Percentiles rank a stretch among this genome's conserved stretches.
phyloP scores from a whole-genome alignment of 2,113 vertebrate genomes.

The Tautogolabrus adspersus region DNA sequence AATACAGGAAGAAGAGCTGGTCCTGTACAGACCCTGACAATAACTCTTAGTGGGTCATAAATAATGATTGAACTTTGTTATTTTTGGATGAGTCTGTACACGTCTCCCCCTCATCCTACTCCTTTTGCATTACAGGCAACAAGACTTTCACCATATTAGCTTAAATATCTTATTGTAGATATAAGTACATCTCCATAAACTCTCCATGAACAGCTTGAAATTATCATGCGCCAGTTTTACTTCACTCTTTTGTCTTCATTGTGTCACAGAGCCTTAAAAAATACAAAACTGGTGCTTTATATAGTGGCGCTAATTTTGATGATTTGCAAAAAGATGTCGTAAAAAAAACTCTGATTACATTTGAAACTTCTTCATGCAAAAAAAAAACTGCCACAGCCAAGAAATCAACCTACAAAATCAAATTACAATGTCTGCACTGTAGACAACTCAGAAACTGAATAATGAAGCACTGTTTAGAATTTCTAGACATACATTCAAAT shows the following conservation, averaged over 20 bases:
- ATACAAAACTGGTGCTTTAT: background rate
- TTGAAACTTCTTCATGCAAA: background rate
- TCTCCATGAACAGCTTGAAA: background rate
- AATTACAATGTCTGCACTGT: background rate
- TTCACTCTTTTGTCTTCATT: background rate
- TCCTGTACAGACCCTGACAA: background rate
- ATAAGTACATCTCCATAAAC: background rate
- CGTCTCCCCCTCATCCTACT: background rate
- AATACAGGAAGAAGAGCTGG: no score
- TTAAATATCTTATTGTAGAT: background rate
- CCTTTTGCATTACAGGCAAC: background rate
- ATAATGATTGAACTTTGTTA: background rate
- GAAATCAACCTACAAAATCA: conserved; percentile 5
- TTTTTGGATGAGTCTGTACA: background rate
- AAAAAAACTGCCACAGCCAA: conserved; percentile 13
- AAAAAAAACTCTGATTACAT: background rate
- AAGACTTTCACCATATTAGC: background rate
- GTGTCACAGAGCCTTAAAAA: background rate
- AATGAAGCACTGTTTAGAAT: conserved; percentile 31
- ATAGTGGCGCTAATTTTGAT: background rate
- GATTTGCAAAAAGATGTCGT: background rate
- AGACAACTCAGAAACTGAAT: conserved; percentile 12
- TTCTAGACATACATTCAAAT: conserved; percentile 50
- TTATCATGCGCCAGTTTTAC: background rate
- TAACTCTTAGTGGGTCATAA: background rate